A percentile compares a stretch with the other conserved stretches of the same genome.
Evolutionary conservation across 2,888 invertebrate genomes (phyloP).

Genomic region (Eustalomyia histrio): DNA sequence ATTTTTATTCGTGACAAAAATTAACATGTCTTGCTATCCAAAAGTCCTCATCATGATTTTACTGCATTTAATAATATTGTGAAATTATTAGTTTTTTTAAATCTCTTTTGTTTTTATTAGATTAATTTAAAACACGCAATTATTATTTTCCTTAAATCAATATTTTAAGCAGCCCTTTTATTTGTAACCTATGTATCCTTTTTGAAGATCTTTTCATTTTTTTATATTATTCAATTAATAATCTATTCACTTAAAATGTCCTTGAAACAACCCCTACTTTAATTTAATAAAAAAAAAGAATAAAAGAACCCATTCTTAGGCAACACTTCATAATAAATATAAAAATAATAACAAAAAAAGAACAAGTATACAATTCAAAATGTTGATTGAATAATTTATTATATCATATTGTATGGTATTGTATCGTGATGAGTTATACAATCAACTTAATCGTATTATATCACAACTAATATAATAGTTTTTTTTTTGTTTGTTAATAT

Average conservation of each 20-base stretch:
- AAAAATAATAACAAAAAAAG: background rate
- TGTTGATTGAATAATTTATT: conserved; percentile 7
- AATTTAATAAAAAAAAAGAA: background rate
- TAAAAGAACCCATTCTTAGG: background rate
- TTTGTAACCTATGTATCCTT: background rate
- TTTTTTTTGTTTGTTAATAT: no score
- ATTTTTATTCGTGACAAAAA: no score
- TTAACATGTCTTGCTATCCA: no score
- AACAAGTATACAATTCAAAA: background rate
- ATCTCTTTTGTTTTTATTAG: background rate
- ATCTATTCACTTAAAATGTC: background rate
- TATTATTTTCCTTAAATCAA: background rate
- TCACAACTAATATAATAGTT: conserved; percentile 25
- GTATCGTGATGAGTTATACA: background rate
- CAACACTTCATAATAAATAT: background rate
- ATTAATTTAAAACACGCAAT: no score
- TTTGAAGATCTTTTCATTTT: background rate
- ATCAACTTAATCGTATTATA: conserved; percentile 32
- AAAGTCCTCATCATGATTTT: no score
- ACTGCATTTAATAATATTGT: no score
- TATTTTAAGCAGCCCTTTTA: background rate
- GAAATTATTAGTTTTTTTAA: no score
- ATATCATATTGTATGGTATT: background rate
- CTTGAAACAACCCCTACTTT: background rate
- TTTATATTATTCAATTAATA: background rate